Percentiles rank a stretch among this genome's conserved stretches.
Conservation (phyloP, 2,888 invertebrate genomes). For the Anticlea derivata region DNA sequence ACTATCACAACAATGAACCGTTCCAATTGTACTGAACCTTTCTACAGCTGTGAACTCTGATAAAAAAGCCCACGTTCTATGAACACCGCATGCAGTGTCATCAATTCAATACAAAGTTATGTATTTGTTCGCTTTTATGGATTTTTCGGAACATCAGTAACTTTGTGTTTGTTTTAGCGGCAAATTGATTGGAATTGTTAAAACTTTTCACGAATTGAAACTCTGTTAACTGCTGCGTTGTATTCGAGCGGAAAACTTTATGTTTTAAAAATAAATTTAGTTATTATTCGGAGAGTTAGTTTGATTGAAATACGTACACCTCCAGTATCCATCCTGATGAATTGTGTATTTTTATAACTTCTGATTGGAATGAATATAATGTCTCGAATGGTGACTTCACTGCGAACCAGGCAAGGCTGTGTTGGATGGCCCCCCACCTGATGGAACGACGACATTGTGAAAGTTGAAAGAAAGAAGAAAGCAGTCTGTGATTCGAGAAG, state of each 20-base stretch:
- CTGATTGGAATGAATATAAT: too few relatives aligned
- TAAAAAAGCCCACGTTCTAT: constrained; percentile 17
- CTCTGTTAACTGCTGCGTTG: constrained; percentile 21
- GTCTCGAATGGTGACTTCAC: too few relatives aligned
- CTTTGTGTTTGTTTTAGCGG: constrained; percentile 30
- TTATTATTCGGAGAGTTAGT: background rate
- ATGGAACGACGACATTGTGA: too few relatives aligned
- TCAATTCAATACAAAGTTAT: constrained; percentile 31
- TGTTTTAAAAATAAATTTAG: background rate
- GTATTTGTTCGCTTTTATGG: constrained; percentile 30
- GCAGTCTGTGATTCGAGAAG: too few relatives aligned
- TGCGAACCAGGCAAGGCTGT: too few relatives aligned
- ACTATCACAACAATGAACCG: constrained; percentile 5
- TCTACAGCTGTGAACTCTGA: constrained; percentile 8
- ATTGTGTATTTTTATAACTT: too few relatives aligned
- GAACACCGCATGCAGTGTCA: constrained; percentile 30
- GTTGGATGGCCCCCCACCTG: too few relatives aligned
- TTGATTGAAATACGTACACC: background rate
- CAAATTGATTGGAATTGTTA: constrained; percentile 34
- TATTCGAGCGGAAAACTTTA: background rate
- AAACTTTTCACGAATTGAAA: constrained; percentile 27
- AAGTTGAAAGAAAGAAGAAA: too few relatives aligned
- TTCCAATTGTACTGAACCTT: background rate
- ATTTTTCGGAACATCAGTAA: constrained; percentile 30
- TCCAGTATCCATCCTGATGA: too few relatives aligned